Conservation (phyloP, 2,797 vertebrate genomes). For the Sebastes hubbsi region DNA sequence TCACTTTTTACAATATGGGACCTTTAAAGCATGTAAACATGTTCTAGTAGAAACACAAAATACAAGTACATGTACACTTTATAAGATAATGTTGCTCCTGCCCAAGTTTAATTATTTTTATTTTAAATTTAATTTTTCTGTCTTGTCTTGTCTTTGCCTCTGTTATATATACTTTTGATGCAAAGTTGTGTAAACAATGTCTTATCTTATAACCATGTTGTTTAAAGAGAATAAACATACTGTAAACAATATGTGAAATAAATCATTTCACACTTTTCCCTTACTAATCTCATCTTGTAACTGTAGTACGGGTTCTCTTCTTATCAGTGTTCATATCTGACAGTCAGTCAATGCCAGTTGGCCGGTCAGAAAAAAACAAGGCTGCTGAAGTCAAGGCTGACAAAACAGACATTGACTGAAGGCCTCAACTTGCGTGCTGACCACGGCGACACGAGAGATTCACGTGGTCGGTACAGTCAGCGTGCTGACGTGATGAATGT, state of each 20-base stretch:
- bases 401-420: slow-evolving; percentile 51
- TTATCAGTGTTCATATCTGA: slow-evolving; percentile 8
- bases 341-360: slow-evolving; percentile 27
- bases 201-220: background rate
- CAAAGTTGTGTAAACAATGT: accelerated
- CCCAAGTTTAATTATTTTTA: too few species aligned
- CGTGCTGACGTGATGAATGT: slow-evolving; percentile 18
- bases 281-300: background rate
- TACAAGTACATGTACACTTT: too few species aligned
- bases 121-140: background rate
- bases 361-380: slow-evolving; percentile 55
- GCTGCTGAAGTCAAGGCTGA: slow-evolving; percentile 60
- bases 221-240: background rate
- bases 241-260: background rate
- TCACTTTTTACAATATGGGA: too few species aligned
- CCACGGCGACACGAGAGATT: background rate
- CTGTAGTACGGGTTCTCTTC: background rate
- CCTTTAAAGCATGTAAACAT: too few species aligned
- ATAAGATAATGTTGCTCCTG: too few species aligned
- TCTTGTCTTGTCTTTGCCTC: background rate
- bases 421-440: slow-evolving; percentile 21
- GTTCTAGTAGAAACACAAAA: too few species aligned
- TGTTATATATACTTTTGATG: background rate
- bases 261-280: background rate
- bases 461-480: background rate